Evolutionary conservation across 2,797 vertebrate species (phyloP).

Genomic region (Perodicticus potto): DNA sequence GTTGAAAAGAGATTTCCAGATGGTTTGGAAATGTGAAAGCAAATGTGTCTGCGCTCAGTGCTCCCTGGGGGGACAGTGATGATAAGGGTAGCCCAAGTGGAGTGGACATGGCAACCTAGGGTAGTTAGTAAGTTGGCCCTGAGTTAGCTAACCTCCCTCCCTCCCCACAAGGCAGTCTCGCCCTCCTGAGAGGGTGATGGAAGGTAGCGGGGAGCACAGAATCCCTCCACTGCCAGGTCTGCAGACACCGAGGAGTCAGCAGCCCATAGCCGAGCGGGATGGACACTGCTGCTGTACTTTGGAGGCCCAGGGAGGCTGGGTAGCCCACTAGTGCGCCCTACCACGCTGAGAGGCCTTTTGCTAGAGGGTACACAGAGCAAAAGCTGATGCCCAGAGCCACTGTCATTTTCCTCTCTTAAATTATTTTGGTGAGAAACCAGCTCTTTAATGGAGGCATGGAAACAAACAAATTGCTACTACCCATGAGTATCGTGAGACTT

Average conservation of each 20-base stretch:
- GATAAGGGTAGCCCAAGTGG: neutral
- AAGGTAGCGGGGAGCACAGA: neutral
- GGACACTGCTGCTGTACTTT: neutral
- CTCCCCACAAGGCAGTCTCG: neutral
- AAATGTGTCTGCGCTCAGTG: neutral
- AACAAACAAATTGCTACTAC: neutral
- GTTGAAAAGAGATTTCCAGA: neutral
- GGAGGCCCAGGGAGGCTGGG: neutral
- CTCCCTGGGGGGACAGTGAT: neutral
- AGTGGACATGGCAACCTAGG: neutral
- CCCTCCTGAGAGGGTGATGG: neutral
- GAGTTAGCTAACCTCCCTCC: neutral
- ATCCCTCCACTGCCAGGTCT: neutral
- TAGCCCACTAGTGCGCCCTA: neutral
- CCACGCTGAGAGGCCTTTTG: neutral
- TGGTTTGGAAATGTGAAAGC: neutral
- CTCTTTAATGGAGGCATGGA: neutral
- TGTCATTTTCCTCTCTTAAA: neutral
- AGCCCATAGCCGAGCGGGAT: neutral
- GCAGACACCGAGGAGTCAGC: neutral
- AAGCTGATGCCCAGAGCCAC: neutral
- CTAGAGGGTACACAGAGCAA: neutral
- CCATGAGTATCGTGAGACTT: neutral
- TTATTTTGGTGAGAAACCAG: slow-evolving; percentile 33
- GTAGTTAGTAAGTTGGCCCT: neutral